These are phyloP conservation scores for Pardosa pseudoannulata DNA, from an alignment of 2,888 invertebrate species.

Conservation along the genomic window DNA sequence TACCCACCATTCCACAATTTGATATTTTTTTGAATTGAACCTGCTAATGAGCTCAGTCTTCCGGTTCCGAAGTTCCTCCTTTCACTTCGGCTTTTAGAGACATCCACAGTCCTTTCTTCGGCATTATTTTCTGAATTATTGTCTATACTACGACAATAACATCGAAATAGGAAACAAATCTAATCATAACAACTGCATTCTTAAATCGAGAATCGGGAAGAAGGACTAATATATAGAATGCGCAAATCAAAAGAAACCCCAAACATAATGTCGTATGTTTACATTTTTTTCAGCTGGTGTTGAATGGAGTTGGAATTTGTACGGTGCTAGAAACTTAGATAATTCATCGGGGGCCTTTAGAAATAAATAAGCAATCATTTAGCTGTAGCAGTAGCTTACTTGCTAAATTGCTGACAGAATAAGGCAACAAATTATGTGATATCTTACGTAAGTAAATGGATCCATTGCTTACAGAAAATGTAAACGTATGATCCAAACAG, in stretches of 20 bases:
- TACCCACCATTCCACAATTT: conserved; percentile 25
- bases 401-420: not conserved
- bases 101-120: not conserved
- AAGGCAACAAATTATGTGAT: not conserved
- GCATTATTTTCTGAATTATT: not conserved
- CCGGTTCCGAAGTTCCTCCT: conserved; percentile 35
- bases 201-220: no score
- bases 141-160: no score
- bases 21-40: conserved; percentile 27
- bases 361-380: conserved; percentile 15
- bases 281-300: not conserved
- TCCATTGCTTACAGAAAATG: no score
- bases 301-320: not conserved
- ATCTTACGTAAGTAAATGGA: not conserved
- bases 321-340: conserved; percentile 11
- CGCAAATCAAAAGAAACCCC: not conserved
- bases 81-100: conserved; percentile 6
- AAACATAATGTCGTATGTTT: conserved; percentile 4
- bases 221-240: not conserved
- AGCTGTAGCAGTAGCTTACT: not conserved
- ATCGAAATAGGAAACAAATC: no score
- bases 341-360: not conserved
- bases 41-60: conserved; percentile 48
- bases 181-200: no score
- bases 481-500: no score